These are phyloP conservation scores for Ramphastos sulfuratus DNA, from an alignment of 2,113 vertebrate genomes.

Conservation along the genomic window DNA sequence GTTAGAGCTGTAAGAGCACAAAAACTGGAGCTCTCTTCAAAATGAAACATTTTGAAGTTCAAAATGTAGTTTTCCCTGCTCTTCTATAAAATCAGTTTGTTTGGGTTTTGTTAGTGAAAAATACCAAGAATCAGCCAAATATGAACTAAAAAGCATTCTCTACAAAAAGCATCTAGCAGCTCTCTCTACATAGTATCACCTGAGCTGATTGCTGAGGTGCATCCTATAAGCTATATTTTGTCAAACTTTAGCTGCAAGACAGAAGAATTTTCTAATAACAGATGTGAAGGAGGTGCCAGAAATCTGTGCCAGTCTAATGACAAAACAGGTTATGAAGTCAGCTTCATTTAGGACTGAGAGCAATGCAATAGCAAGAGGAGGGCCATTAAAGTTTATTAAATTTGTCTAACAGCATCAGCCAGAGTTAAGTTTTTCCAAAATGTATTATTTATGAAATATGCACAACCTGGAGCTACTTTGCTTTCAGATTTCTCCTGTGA, in stretches of 20 bases:
- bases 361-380: neutral
- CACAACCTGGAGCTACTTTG: neutral
- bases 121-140: neutral
- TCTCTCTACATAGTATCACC: neutral
- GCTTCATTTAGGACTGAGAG: neutral
- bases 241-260: neutral
- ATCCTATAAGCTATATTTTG: neutral
- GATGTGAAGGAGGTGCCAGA: neutral
- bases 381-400: slow-evolving; percentile 13
- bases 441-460: neutral
- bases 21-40: neutral
- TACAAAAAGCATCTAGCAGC: neutral
- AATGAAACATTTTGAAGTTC: neutral
- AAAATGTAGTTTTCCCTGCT: neutral
- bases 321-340: neutral
- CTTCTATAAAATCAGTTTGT: neutral
- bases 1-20: neutral
- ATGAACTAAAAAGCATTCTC: neutral
- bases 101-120: neutral
- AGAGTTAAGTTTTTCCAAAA: neutral
- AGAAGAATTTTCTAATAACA: neutral
- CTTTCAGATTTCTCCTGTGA: neutral
- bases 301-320: neutral
- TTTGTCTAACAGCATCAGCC: neutral
- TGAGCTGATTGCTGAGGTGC: neutral